Conservation (phyloP, 2,797 vertebrate genomes). For the Helarctos malayanus region DNA sequence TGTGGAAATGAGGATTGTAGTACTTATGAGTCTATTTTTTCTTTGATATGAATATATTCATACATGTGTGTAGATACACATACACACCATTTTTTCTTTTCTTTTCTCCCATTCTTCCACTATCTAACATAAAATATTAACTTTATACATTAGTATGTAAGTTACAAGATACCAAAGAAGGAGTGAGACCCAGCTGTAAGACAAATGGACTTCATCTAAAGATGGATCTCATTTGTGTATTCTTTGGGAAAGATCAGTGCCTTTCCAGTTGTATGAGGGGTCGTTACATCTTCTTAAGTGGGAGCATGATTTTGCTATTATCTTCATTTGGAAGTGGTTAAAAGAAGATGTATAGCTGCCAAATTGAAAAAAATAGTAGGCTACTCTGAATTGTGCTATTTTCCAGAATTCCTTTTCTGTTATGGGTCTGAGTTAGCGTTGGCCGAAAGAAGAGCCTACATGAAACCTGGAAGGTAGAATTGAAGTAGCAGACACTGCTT, state of each 20-base stretch:
- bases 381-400: background rate
- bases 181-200: background rate
- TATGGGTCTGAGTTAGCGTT: background rate
- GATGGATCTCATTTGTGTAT: background rate
- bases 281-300: background rate
- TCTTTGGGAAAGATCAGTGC: background rate
- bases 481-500: background rate
- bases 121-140: background rate
- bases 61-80: background rate
- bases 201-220: background rate
- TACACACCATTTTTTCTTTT: background rate
- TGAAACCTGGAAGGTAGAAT: background rate
- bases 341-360: constrained; percentile 2
- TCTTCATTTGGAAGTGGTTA: background rate
- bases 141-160: constrained; percentile 15
- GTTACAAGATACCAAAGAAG: background rate
- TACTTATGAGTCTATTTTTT: background rate
- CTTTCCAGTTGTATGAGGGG: background rate
- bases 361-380: background rate
- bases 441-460: background rate
- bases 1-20: background rate
- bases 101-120: background rate
- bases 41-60: background rate
- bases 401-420: background rate
- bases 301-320: background rate